Evolutionary conservation across 2,797 vertebrate species (phyloP).

Genomic region (Cetoscarus ocellatus): DNA sequence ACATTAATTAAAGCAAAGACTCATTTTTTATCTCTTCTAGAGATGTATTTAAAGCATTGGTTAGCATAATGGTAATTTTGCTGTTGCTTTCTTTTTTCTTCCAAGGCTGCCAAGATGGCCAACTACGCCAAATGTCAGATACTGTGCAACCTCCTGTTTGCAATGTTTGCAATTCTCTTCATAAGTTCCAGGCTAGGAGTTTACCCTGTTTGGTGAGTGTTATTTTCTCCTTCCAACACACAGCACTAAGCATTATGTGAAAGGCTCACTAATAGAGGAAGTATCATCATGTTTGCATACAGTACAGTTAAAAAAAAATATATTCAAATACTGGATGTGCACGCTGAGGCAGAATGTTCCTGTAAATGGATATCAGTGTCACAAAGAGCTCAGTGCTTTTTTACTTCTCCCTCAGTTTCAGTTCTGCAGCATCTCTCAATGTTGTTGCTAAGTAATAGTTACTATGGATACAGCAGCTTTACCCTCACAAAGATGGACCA

Average conservation of each 20-base stretch:
- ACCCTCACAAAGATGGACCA: constrained; percentile 65
- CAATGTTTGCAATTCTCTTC: constrained; percentile 95
- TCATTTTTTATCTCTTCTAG: not conserved
- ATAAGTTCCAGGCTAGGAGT: constrained; percentile 94
- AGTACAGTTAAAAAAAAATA: constrained; percentile 1
- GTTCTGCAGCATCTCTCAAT: constrained; percentile 71
- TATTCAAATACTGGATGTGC: constrained; percentile 1
- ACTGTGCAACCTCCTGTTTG: constrained; percentile 95
- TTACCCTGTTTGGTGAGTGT: constrained; percentile 96
- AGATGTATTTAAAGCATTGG: constrained; percentile 4
- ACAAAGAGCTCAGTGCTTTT: constrained; percentile 28
- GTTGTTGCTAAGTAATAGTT: constrained; percentile 85
- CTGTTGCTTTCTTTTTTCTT: constrained; percentile 19
- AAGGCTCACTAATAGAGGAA: not conserved
- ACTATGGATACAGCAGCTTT: constrained; percentile 83
- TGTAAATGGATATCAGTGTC: constrained; percentile 30
- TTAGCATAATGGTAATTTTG: not conserved
- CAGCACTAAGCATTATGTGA: constrained; percentile 14
- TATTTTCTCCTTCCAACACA: constrained; percentile 8
- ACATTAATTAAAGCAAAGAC: not conserved
- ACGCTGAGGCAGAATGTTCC: constrained; percentile 19
- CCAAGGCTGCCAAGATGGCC: constrained; percentile 98
- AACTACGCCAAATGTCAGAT: constrained; percentile 99
- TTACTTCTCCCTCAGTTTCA: constrained; percentile 46
- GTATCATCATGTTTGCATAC: constrained; percentile 19